phyloP scores from a whole-genome alignment of 2,888 invertebrate genomes.

The Allygus modestus region DNA sequence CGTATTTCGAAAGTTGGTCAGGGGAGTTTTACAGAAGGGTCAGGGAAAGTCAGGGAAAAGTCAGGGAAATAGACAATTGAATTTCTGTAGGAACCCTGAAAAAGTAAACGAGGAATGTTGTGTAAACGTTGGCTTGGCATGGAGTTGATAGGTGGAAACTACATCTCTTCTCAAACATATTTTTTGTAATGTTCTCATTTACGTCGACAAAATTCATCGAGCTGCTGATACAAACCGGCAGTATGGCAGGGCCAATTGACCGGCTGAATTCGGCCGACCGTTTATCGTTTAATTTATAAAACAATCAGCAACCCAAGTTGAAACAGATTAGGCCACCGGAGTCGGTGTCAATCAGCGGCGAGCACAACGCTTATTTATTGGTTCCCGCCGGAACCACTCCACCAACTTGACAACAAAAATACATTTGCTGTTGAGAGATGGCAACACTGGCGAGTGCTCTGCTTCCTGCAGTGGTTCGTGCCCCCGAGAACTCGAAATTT shows the following conservation, averaged over 20 bases:
- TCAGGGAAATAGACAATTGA: no score
- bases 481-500: not conserved
- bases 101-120: no score
- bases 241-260: not conserved
- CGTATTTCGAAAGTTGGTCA: no score
- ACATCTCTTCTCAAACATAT: no score
- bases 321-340: constrained; percentile 23
- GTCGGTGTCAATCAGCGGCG: constrained; percentile 17
- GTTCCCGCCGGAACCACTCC: constrained; percentile 40
- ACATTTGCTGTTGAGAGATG: constrained; percentile 40
- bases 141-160: no score
- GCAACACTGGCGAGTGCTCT: constrained; percentile 37
- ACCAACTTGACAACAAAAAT: constrained; percentile 43
- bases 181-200: no score
- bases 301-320: not conserved
- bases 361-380: not conserved
- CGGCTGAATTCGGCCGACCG: not conserved
- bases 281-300: constrained; percentile 7
- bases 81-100: no score
- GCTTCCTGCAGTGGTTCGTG: constrained; percentile 10
- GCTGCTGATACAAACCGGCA: not conserved
- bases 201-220: no score
- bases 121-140: no score
- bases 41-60: no score
- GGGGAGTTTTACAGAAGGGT: no score